These are phyloP conservation scores for Synanceia verrucosa DNA, from an alignment of 2,797 vertebrate species.

Conservation along the genomic window DNA sequence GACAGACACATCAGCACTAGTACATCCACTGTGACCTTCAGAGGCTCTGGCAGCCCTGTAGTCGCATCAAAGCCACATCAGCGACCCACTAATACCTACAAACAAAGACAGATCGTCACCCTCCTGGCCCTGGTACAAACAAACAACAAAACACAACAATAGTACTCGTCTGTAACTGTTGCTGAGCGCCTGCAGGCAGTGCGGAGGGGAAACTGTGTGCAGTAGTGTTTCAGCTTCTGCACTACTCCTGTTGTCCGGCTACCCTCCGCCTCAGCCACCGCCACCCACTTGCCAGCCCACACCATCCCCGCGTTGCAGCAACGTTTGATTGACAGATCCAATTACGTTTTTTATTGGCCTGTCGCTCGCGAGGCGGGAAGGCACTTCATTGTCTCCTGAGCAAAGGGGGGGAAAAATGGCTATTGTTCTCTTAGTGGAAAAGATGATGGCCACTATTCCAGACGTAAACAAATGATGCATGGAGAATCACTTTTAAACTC, in stretches of 20 bases:
- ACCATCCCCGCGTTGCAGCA: slow-evolving; percentile 61
- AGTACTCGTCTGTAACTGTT: slow-evolving; percentile 44
- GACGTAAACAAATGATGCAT: slow-evolving; percentile 75
- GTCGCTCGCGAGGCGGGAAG: slow-evolving; percentile 76
- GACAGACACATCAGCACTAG: slow-evolving; percentile 49
- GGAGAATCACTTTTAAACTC: slow-evolving; percentile 60
- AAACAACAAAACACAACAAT: slow-evolving; percentile 64
- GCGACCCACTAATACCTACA: slow-evolving; percentile 63
- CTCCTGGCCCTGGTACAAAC: slow-evolving; percentile 46
- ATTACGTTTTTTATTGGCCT: slow-evolving; percentile 85
- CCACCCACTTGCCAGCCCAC: slow-evolving; percentile 51
- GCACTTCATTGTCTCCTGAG: slow-evolving; percentile 82
- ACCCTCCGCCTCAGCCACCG: slow-evolving; percentile 41
- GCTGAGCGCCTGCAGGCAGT: slow-evolving; percentile 39
- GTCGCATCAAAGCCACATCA: slow-evolving; percentile 73
- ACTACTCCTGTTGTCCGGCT: slow-evolving; percentile 51
- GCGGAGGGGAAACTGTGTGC: slow-evolving; percentile 22
- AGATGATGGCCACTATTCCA: slow-evolving; percentile 77
- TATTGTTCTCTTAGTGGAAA: slow-evolving; percentile 77
- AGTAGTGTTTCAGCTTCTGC: slow-evolving; percentile 5
- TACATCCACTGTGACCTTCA: slow-evolving; percentile 71
- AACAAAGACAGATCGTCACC: slow-evolving; percentile 66
- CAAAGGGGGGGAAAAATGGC: slow-evolving; percentile 68
- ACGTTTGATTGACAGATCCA: slow-evolving; percentile 83
- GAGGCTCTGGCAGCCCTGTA: slow-evolving; percentile 60